These are phyloP conservation scores for Ivindomyrus marchei DNA, from an alignment of 2,113 vertebrate species.

Conservation along the genomic window DNA sequence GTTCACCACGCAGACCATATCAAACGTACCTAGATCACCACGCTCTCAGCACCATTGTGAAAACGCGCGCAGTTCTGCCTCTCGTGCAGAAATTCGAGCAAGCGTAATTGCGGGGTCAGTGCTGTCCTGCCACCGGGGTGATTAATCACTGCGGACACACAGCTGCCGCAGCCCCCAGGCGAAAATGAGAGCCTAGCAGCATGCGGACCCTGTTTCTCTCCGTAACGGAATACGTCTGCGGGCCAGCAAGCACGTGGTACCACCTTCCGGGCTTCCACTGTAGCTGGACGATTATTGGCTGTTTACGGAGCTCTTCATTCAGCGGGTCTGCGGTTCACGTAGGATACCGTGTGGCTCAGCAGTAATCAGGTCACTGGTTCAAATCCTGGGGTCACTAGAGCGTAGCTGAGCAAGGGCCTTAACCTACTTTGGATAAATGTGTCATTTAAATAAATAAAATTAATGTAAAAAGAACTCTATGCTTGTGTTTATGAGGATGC, in stretches of 20 bases:
- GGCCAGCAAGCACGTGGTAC: conserved; percentile 19
- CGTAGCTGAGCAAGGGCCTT: neutral
- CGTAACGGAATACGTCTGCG: conserved; percentile 59
- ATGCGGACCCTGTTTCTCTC: conserved; percentile 57
- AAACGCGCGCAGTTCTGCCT: neutral
- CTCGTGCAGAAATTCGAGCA: conserved; percentile 39
- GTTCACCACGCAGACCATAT: neutral
- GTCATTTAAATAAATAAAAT: neutral
- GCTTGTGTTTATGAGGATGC: neutral
- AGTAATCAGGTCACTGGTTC: neutral
- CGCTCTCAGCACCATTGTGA: neutral
- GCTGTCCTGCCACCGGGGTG: conserved; percentile 57
- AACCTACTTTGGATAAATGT: neutral
- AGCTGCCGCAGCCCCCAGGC: conserved; percentile 59
- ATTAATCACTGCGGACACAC: conserved; percentile 69
- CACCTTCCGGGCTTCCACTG: neutral
- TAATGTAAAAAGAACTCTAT: neutral
- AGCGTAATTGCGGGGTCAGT: conserved; percentile 59
- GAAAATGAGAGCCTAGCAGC: conserved; percentile 47
- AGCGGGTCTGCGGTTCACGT: neutral
- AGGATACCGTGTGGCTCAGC: neutral
- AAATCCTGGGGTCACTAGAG: neutral
- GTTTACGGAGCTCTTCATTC: neutral
- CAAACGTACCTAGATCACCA: neutral
- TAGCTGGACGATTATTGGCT: neutral